phyloP scores from a whole-genome alignment of 2,797 vertebrate species.

The Buceros bicornis region DNA sequence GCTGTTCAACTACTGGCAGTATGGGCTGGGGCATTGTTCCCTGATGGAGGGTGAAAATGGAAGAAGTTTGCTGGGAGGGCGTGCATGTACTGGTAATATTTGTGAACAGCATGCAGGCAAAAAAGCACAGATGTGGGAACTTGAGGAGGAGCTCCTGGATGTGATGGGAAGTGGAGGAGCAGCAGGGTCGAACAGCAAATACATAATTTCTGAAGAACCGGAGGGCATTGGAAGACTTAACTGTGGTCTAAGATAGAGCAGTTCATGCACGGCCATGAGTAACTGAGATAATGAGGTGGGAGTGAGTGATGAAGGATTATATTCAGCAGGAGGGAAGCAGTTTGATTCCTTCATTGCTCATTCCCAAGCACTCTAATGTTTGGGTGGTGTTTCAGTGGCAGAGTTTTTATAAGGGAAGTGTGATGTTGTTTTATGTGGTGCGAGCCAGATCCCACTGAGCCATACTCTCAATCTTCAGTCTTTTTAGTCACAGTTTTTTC shows the following conservation, averaged over 20 bases:
- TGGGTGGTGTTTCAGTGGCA: slow-evolving; percentile 62
- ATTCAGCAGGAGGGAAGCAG: slow-evolving; percentile 35
- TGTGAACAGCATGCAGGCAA: neutral
- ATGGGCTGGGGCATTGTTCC: neutral
- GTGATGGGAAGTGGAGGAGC: neutral
- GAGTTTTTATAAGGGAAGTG: slow-evolving; percentile 54
- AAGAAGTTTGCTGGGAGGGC: neutral
- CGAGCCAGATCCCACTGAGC: slow-evolving; percentile 68
- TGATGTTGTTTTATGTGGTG: slow-evolving; percentile 63
- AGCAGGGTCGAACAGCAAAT: neutral
- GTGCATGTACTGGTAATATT: neutral
- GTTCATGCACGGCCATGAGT: neutral
- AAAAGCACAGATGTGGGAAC: neutral
- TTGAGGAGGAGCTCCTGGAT: neutral
- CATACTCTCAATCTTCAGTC: slow-evolving; percentile 25
- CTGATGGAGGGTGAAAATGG: neutral
- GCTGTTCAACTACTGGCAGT: neutral
- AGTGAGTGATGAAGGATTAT: slow-evolving; percentile 63
- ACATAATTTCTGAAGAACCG: neutral
- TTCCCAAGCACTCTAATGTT: slow-evolving; percentile 51
- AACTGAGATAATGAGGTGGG: slow-evolving; percentile 43
- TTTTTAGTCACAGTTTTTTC: slow-evolving; percentile 46
- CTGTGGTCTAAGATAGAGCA: neutral
- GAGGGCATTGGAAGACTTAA: neutral
- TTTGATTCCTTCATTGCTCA: slow-evolving; percentile 55